Conservation (phyloP, 2,113 vertebrate species). For the Erpornis zantholeuca region DNA sequence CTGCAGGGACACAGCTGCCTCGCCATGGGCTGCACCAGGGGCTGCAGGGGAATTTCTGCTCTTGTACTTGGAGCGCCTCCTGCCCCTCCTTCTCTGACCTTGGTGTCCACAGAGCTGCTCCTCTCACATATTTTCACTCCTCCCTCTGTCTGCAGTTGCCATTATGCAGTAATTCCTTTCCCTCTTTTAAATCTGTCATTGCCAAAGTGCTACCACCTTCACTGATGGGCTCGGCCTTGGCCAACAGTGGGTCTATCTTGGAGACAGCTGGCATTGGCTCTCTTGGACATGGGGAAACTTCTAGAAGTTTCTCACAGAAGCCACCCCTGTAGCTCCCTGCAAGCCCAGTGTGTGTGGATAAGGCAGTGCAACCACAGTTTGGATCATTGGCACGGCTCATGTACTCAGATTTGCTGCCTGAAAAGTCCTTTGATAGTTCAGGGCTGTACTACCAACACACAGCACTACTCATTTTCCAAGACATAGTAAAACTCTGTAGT, state of each 20-base stretch:
- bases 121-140: not conserved
- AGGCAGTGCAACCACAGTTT: rapidly evolving
- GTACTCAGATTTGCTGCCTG: not conserved
- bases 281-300: not conserved
- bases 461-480: not conserved
- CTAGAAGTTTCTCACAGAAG: not conserved
- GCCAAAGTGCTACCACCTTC: no score
- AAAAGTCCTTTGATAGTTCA: not conserved
- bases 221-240: rapidly evolving
- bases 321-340: not conserved
- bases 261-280: not conserved
- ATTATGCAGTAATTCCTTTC: not conserved
- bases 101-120: not conserved
- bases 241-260: not conserved
- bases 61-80: not conserved
- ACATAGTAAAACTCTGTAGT: not conserved
- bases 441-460: not conserved
- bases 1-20: not conserved
- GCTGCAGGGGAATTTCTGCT: not conserved
- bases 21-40: not conserved
- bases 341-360: not conserved
- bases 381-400: not conserved
- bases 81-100: not conserved
- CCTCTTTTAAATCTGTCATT: not conserved
- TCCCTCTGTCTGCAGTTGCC: not conserved